phyloP scores from a whole-genome alignment of 2,888 invertebrate species.

The Lycocerus yunnanus region DNA sequence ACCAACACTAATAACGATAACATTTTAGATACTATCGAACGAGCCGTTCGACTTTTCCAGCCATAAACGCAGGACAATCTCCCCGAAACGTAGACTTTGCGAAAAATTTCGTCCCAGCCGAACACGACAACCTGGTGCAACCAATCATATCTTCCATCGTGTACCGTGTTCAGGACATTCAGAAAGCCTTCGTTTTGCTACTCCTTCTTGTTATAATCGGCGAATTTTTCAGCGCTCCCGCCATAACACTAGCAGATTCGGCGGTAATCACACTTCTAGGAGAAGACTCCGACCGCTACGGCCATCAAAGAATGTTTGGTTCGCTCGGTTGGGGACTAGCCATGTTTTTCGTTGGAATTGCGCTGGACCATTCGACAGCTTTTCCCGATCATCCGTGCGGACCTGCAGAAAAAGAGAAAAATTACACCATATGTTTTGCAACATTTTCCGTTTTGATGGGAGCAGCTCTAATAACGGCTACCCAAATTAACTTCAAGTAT shows the following conservation, averaged over 20 bases:
- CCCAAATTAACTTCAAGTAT: slow-evolving; percentile 80
- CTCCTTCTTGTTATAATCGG: slow-evolving; percentile 92
- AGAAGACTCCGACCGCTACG: slow-evolving; percentile 66
- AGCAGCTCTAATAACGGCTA: slow-evolving; percentile 88
- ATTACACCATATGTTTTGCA: slow-evolving; percentile 98
- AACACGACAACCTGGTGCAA: slow-evolving; percentile 78
- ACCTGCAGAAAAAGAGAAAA: slow-evolving; percentile 89
- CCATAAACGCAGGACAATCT: slow-evolving; percentile 63
- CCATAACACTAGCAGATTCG: slow-evolving; percentile 91
- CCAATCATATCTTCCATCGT: slow-evolving; percentile 94
- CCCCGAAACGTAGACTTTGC: slow-evolving; percentile 79
- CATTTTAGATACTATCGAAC: slow-evolving; percentile 49
- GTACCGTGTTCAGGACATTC: slow-evolving; percentile 86
- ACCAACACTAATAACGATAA: no score
- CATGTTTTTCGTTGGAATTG: slow-evolving; percentile 98
- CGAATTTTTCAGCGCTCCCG: slow-evolving; percentile 97
- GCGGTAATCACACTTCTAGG: slow-evolving; percentile 86
- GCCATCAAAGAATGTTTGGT: slow-evolving; percentile 97
- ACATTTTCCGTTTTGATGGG: slow-evolving; percentile 97
- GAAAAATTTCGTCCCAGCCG: slow-evolving; percentile 71
- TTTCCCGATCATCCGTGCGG: slow-evolving; percentile 93
- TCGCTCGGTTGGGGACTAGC: slow-evolving; percentile 97
- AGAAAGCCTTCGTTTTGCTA: slow-evolving; percentile 94
- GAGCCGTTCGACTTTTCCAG: slow-evolving; percentile 54
- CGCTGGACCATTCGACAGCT: slow-evolving; percentile 93